phyloP scores from a whole-genome alignment of 1,140 invertebrate genomes.

The Lepidurus arcticus region DNA sequence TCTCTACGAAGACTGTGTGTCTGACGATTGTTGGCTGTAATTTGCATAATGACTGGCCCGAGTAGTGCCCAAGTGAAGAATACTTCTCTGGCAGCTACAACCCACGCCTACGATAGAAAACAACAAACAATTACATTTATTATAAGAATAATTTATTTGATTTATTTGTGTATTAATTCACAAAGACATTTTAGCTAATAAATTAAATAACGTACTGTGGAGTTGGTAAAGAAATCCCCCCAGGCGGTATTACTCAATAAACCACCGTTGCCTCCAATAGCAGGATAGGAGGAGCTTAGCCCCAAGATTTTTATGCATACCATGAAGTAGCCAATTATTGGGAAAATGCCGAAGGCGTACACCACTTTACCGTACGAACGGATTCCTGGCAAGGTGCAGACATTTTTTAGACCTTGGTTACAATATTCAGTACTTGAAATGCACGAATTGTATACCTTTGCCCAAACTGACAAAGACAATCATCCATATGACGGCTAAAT shows the following conservation, averaged over 20 bases:
- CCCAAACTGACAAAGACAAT: conserved; percentile 80
- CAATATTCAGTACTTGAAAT: neutral
- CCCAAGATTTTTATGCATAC: conserved; percentile 68
- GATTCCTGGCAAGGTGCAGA: conserved; percentile 51
- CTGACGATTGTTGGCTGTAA: conserved; percentile 57
- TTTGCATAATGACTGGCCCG: conserved; percentile 76
- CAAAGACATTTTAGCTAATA: conserved; percentile 23
- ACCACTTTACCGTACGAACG: conserved; percentile 78
- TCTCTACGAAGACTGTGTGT: conserved; percentile 66
- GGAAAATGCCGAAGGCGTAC: conserved; percentile 64
- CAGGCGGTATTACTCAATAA: conserved; percentile 70
- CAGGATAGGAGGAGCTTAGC: conserved; percentile 50
- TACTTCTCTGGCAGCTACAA: conserved; percentile 76
- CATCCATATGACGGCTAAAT: conserved; percentile 83
- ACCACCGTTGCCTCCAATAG: conserved; percentile 49
- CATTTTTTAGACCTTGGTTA: conserved; percentile 24
- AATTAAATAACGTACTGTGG: conserved; percentile 51
- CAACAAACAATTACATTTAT: neutral
- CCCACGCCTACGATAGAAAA: conserved; percentile 62
- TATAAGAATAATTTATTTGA: conserved; percentile 17
- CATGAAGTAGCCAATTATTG: conserved; percentile 64
- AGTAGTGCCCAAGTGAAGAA: conserved; percentile 84
- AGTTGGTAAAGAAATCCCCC: conserved; percentile 75
- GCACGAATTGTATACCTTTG: conserved; percentile 55
- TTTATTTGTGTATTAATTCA: neutral